These are phyloP conservation scores for Amblyjoppa proteus DNA, from an alignment of 2,888 invertebrate species.

Conservation along the genomic window DNA sequence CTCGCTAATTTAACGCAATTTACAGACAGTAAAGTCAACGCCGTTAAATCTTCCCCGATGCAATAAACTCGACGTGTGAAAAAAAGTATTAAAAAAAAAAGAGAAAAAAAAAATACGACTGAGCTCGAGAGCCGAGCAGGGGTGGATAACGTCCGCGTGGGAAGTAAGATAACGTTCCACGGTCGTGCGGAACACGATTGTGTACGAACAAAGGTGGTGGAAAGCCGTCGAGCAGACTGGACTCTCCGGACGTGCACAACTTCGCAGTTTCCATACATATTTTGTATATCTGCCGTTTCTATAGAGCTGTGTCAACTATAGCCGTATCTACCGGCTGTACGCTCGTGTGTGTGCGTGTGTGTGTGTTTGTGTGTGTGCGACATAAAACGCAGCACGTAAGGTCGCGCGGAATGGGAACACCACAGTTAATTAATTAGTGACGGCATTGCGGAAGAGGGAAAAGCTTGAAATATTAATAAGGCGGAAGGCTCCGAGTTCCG, in stretches of 20 bases:
- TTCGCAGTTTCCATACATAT: constrained; percentile 33
- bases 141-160: constrained; percentile 10
- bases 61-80: constrained; percentile 1
- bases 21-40: background rate
- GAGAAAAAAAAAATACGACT: background rate
- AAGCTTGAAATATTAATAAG: constrained; percentile 8
- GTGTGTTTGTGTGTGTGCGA: background rate
- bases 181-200: constrained; percentile 21
- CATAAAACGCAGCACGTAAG: constrained; percentile 12
- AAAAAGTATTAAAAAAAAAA: constrained; percentile 1
- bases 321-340: background rate
- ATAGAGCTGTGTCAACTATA: background rate
- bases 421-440: constrained; percentile 36
- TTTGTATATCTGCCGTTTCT: constrained; percentile 29
- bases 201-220: constrained; percentile 34
- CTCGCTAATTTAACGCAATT: constrained; percentile 31
- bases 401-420: constrained; percentile 17
- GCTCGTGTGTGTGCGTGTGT: background rate
- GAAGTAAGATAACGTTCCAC: constrained; percentile 36
- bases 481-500: background rate
- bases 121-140: background rate
- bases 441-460: constrained; percentile 16
- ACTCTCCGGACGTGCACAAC: background rate
- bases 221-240: constrained; percentile 28
- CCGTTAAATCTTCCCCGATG: constrained; percentile 20